A percentile compares a stretch with the other conserved stretches of the same genome.
Conservation (phyloP, 2,113 vertebrate species). For the Chroicocephalus ridibundus region DNA sequence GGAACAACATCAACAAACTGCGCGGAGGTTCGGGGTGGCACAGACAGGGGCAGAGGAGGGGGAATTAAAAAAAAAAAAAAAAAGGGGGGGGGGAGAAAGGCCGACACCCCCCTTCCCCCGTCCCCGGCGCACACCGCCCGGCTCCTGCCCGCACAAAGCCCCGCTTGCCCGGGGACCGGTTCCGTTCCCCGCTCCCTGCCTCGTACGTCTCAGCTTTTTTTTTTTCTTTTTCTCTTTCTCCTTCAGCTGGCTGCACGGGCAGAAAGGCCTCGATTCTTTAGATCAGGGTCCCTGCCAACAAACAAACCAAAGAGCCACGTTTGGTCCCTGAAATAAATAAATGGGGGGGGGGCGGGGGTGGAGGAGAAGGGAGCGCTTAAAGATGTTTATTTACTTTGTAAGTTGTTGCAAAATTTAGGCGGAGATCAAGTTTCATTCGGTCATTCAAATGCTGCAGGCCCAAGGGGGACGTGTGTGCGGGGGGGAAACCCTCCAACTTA, state of each 20-base stretch:
- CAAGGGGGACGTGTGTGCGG: neutral
- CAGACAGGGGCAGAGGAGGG: conserved; percentile 66
- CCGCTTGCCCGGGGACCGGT: neutral
- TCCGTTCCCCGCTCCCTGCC: neutral
- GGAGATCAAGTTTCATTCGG: conserved; percentile 48
- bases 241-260: neutral
- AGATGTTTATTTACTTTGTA: conserved; percentile 56
- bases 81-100: neutral
- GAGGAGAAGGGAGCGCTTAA: neutral
- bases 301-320: conserved; percentile 3
- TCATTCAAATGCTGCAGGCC: conserved; percentile 37
- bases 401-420: conserved; percentile 58
- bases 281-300: conserved; percentile 16
- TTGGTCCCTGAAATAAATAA: conserved; percentile 23
- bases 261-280: conserved; percentile 30
- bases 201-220: neutral
- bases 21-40: conserved; percentile 75
- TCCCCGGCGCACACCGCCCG: neutral
- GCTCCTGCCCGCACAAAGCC: conserved; percentile 35
- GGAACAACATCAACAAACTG: conserved; percentile 89
- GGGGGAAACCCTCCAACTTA: neutral
- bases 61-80: conserved; percentile 62
- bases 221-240: neutral
- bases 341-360: neutral
- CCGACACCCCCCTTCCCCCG: neutral